Base-by-base conservation (phyloP, 2,888 invertebrate species). In the Venusia cambrica region DNA sequence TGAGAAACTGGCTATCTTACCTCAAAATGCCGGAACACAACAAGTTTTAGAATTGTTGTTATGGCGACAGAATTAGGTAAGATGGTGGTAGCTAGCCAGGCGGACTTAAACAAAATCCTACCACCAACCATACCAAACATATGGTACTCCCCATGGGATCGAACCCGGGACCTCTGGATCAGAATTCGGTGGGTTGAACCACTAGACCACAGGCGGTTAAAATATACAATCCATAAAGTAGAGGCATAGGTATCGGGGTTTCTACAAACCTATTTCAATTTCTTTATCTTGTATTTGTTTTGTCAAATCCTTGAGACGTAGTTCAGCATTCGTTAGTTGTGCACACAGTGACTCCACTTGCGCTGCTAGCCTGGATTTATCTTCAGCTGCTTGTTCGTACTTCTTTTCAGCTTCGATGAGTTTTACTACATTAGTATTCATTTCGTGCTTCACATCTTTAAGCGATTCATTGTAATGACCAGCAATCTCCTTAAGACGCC, bases 351-450 rank as follows among this genome's bases (percentile, higher is more conserved):
- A 40, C 33, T 71, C 66, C 6, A 73, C 34, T 54, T 70, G 72
- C 6, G 32, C 31, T 50, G 67, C 62, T 4, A 78, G 38, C 22
- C 53, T 60, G 3, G 53, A 56, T 9, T 70, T 78, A 15, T 70
- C 65, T 40, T 73, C 64, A 11, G 49, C 28, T 53, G 60, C 62
- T 37, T 64, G 54, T 3, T 68, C 60, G 34, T 68, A 74, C 52
- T 69, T 76, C 24, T 70, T 66, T 52, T 84, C 78, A 17, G 57
- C 51, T 51, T 78, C 78, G 8, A 69, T 60, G 17, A 77, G 42
- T 48, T 72, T 76, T 11, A 51, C 52, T 3, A 70, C 45, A 19
- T 66, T 73, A 4, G 10, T 13, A 33, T 62, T 64, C 29, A 75
- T 57, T 47, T 83, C 80, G 11, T 55, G 51, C 57, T 74, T 75